Evolutionary conservation across 2,888 invertebrate genomes (phyloP).

Genomic region (Euphydryas editha): DNA sequence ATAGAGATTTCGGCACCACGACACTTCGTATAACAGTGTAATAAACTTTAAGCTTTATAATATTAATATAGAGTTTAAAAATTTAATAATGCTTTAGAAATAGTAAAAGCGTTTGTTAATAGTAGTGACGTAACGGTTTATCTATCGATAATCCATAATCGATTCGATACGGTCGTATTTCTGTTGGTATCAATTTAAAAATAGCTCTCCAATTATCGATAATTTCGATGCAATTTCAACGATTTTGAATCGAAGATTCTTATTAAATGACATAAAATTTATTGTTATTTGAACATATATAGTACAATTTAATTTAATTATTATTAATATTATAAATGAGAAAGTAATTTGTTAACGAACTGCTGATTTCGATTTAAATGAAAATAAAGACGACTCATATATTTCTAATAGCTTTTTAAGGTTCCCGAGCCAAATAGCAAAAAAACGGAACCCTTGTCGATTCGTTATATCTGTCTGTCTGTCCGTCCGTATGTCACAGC

Average conservation of each 20-base stretch:
- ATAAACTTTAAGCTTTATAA: too few species aligned
- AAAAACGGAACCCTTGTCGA: too few species aligned
- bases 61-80: not conserved
- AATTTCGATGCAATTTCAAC: not conserved
- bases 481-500: too few species aligned
- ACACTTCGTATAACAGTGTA: too few species aligned
- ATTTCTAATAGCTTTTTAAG: too few species aligned
- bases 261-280: not conserved
- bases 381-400: not conserved
- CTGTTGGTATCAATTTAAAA: not conserved
- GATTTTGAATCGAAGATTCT: not conserved
- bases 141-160: conserved; percentile 10
- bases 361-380: not conserved
- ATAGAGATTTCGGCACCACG: too few species aligned
- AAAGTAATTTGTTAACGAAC: not conserved
- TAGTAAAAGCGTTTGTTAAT: conserved; percentile 14
- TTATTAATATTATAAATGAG: not conserved
- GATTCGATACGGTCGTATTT: conserved; percentile 4
- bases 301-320: not conserved
- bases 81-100: not conserved
- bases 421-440: too few species aligned
- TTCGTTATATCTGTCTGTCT: too few species aligned
- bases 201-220: not conserved
- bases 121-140: conserved; percentile 7
- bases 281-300: not conserved